Base-by-base conservation (phyloP, 2,113 vertebrate species). In the Malaclemys terrapin region DNA sequence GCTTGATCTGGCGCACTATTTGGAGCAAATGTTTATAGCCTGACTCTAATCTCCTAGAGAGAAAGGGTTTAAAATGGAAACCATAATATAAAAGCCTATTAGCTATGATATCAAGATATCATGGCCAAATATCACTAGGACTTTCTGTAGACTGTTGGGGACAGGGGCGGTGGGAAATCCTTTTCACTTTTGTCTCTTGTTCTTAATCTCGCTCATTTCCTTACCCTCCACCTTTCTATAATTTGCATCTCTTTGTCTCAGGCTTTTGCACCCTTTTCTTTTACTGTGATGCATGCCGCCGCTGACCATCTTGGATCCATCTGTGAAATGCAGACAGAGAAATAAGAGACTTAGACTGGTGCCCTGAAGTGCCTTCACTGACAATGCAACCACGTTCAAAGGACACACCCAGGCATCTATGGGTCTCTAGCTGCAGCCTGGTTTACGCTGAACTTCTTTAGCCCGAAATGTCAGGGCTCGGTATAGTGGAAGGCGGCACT, bases 21-120 rank as follows among this genome's bases (percentile, higher is more conserved):
- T 90, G 57, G 12, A 56, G 89, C 52, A 82, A 59, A 50, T 62
- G n/a, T 1, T 0, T 47, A 20, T 2, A 3, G 5, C 80, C 59
- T 86, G 82, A 56, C 5, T 86, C 8, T 62, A 65, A 0, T 56
- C 3, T 8, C 7, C 19, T 25, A 22, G 3, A 1, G 62, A 38
- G 89, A 82, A 82, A 52, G 88, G 29, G 82, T 38, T 1, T 49
- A 56, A 7, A 4, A 2, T 1, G 65, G 49, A 96, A 87, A 29
- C 5, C 1, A 0, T 91, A 47, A 84, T 56, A 65, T 76, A 59
- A 11, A 52, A 52, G 52, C 22, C 31, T 17, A 9, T 65, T 50
- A 65, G 50, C 50, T 75, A 6, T 19, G 19, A 27, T 38, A 27
- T 42, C n/a, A 85, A 54, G 50, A 85, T 72, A n/a, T 52, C 16